A percentile compares a stretch with the other conserved stretches of the same genome.
These are phyloP conservation scores for Aphyosemion australe DNA, from an alignment of 2,113 vertebrate genomes.

Conservation along the genomic window DNA sequence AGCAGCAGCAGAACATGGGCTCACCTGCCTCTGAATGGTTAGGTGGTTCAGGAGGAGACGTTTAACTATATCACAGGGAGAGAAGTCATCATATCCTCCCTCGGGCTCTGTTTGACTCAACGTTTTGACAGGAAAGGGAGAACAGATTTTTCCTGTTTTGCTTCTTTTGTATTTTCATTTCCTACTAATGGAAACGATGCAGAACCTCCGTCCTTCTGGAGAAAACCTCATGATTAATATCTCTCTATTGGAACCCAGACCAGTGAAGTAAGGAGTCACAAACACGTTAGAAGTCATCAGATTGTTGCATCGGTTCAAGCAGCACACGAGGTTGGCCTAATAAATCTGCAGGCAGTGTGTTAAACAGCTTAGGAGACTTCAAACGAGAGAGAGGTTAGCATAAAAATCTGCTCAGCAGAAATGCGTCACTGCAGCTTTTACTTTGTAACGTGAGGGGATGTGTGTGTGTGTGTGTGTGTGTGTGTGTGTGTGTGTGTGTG, in stretches of 20 bases:
- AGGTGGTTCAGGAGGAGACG: slow-evolving; percentile 33
- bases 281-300: too few relatives aligned
- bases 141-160: slow-evolving; percentile 91
- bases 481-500: too few relatives aligned
- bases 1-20: slow-evolving; percentile 15
- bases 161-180: slow-evolving; percentile 35
- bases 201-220: slow-evolving; percentile 31
- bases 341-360: slow-evolving; percentile 15
- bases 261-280: neutral
- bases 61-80: slow-evolving; percentile 66
- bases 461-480: too few relatives aligned
- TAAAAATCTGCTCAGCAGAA: slow-evolving; percentile 35
- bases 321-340: too few relatives aligned
- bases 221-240: slow-evolving; percentile 2
- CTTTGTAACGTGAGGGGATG: slow-evolving; percentile 20
- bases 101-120: slow-evolving; percentile 75
- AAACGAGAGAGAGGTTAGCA: slow-evolving; percentile 4
- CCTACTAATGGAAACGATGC: slow-evolving; percentile 33
- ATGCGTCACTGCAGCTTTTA: slow-evolving; percentile 54
- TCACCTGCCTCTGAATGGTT: slow-evolving; percentile 52
- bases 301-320: too few relatives aligned
- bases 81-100: slow-evolving; percentile 70
- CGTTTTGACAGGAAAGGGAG: slow-evolving; percentile 69
- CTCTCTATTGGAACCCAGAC: neutral
- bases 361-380: slow-evolving; percentile 27